Evolutionary conservation across 2,113 vertebrate genomes (phyloP).

Genomic region (Heterocephalus glaber): DNA sequence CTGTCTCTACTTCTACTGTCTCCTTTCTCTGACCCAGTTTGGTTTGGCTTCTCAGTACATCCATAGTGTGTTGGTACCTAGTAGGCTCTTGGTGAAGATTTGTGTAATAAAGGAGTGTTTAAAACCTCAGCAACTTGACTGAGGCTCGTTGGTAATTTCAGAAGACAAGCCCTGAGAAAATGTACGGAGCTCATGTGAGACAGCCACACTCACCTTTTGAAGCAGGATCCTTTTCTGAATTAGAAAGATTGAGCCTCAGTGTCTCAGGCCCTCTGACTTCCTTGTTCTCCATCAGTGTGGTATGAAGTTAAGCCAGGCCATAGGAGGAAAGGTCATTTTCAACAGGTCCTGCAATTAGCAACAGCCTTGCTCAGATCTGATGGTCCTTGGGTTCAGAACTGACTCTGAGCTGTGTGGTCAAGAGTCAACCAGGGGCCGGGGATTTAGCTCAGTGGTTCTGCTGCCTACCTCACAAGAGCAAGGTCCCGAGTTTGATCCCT

Average conservation of each 20-base stretch:
- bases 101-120: background rate
- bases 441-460: too few species aligned
- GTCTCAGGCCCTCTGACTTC: background rate
- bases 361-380: background rate
- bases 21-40: background rate
- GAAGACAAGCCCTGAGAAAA: background rate
- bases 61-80: background rate
- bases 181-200: background rate
- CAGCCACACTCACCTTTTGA: background rate
- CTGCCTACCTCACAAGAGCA: too few species aligned
- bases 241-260: background rate
- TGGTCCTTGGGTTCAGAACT: background rate
- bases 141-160: background rate
- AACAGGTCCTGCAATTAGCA: background rate
- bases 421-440: background rate
- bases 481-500: too few species aligned
- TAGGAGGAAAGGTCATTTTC: background rate
- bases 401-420: background rate
- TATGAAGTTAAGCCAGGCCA: background rate
- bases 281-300: background rate
- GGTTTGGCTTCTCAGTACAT: background rate
- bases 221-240: background rate
- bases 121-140: background rate
- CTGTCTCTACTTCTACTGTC: background rate
- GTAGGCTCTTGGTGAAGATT: background rate